A percentile compares a stretch with the other conserved stretches of the same genome.
Conservation (phyloP, 1,140 invertebrate species). For the Drosophila lacertosa region DNA sequence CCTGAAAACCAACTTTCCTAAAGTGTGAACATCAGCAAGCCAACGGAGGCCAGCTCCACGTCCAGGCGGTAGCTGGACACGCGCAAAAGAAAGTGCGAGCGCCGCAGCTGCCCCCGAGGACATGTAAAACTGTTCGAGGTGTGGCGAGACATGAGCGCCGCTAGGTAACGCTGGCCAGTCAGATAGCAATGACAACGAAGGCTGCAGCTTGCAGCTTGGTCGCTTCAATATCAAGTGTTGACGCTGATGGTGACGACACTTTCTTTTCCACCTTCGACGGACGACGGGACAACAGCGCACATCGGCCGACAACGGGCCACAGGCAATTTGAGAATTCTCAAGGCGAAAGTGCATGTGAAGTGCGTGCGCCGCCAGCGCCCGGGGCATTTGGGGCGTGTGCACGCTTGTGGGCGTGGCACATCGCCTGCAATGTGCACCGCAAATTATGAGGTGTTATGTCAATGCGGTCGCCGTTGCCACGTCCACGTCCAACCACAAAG, state of each 20-base stretch:
- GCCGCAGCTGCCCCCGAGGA: slow-evolving; percentile 49
- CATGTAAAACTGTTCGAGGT: slow-evolving; percentile 70
- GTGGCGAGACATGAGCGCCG: slow-evolving; percentile 54
- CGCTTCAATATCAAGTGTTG: slow-evolving; percentile 45
- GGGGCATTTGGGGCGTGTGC: slow-evolving; percentile 48
- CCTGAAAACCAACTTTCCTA: slow-evolving; percentile 78
- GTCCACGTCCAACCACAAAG: slow-evolving; percentile 10
- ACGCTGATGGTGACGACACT: slow-evolving; percentile 66
- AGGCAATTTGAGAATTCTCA: slow-evolving; percentile 78
- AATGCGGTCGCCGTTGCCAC: slow-evolving; percentile 53
- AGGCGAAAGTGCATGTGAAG: slow-evolving; percentile 68
- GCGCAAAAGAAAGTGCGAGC: slow-evolving; percentile 79
- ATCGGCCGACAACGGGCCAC: slow-evolving; percentile 19
- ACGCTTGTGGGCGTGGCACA: slow-evolving; percentile 35
- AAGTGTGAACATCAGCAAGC: slow-evolving; percentile 74
- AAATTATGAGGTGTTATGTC: slow-evolving; percentile 82
- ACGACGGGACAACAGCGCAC: neutral
- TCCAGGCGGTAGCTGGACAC: slow-evolving; percentile 58
- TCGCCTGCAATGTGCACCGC: slow-evolving; percentile 66
- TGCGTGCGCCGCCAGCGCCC: slow-evolving; percentile 56
- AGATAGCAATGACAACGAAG: slow-evolving; percentile 60
- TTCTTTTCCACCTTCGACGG: slow-evolving; percentile 60
- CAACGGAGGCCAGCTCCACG: neutral
- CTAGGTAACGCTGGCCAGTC: slow-evolving; percentile 23
- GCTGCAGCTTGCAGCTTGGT: slow-evolving; percentile 6